Conservation (phyloP, 2,797 vertebrate species). For the Rhynchonycteris naso region DNA sequence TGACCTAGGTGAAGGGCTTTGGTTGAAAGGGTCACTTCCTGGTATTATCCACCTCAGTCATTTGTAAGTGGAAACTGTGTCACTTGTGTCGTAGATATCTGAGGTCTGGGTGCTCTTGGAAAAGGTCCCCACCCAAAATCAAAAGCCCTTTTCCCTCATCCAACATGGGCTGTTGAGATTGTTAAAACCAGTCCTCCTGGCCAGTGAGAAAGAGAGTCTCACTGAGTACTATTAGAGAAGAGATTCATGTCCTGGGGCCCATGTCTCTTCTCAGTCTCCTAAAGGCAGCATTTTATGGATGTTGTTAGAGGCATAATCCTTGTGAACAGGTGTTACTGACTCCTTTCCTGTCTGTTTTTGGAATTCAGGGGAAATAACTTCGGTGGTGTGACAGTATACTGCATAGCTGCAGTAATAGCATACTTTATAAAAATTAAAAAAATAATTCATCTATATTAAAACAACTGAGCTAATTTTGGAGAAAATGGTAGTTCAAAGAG, state of each 20-base stretch:
- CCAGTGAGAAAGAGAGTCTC: neutral
- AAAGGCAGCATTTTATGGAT: neutral
- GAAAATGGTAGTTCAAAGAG: neutral
- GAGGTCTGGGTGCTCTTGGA: neutral
- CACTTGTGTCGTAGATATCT: neutral
- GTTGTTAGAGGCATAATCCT: neutral
- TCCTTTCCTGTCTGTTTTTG: neutral
- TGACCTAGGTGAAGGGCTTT: neutral
- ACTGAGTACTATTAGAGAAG: neutral
- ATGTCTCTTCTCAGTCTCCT: neutral
- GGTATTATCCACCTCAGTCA: neutral
- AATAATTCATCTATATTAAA: conserved; percentile 42
- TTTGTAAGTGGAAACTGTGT: neutral
- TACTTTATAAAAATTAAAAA: conserved; percentile 29
- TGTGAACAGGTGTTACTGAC: neutral
- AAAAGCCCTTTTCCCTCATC: neutral
- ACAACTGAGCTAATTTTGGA: conserved; percentile 43
- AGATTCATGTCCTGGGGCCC: neutral
- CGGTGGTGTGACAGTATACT: neutral
- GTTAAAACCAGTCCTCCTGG: neutral
- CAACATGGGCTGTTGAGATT: neutral
- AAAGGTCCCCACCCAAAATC: neutral
- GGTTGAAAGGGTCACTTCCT: neutral
- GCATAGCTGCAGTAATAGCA: neutral
- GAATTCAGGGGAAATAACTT: neutral